Evolutionary conservation across 2,888 invertebrate species (phyloP).

Genomic region (Tortrix viridana): DNA sequence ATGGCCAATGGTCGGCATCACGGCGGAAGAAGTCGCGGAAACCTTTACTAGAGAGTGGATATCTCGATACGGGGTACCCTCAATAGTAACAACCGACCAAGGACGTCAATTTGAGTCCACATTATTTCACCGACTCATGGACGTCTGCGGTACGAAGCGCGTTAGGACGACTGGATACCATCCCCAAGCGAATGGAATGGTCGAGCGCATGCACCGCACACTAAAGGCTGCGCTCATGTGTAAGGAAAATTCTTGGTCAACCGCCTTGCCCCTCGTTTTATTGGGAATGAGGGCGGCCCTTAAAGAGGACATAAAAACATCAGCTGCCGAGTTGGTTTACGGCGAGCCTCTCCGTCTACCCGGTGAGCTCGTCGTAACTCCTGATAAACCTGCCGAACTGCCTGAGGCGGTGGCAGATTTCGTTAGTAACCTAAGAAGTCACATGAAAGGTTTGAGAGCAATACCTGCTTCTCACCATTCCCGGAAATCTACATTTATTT

Average conservation of each 20-base stretch:
- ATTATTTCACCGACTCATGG: slow-evolving; percentile 13
- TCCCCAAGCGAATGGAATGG: slow-evolving; percentile 38
- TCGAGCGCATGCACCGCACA: slow-evolving; percentile 42
- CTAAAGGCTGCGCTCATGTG: slow-evolving; percentile 44
- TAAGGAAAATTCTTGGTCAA: slow-evolving; percentile 35
- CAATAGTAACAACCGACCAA: slow-evolving; percentile 35
- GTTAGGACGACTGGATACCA: slow-evolving; percentile 38
- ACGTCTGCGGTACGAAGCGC: slow-evolving; percentile 20
- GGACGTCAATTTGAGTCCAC: slow-evolving; percentile 39
- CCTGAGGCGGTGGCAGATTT: slow-evolving; percentile 9
- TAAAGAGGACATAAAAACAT: slow-evolving; percentile 43
- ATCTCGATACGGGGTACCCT: slow-evolving; percentile 38
- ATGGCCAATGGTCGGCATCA: slow-evolving; percentile 18
- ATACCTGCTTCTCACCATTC: slow-evolving; percentile 13
- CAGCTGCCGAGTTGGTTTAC: slow-evolving; percentile 46
- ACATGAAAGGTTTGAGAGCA: slow-evolving; percentile 12
- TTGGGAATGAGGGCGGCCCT: slow-evolving; percentile 41
- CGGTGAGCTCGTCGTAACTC: slow-evolving; percentile 43
- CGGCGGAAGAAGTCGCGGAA: slow-evolving; percentile 38
- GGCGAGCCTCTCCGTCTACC: slow-evolving; percentile 47
- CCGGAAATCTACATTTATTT: slow-evolving; percentile 9
- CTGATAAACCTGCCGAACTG: slow-evolving; percentile 1
- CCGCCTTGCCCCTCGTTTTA: slow-evolving; percentile 38
- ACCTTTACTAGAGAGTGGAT: slow-evolving; percentile 35
- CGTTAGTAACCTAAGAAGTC: slow-evolving; percentile 8